A percentile compares a stretch with the other conserved stretches of the same genome.
phyloP scores from a whole-genome alignment of 1,140 invertebrate species.

The Arion vulgaris region DNA sequence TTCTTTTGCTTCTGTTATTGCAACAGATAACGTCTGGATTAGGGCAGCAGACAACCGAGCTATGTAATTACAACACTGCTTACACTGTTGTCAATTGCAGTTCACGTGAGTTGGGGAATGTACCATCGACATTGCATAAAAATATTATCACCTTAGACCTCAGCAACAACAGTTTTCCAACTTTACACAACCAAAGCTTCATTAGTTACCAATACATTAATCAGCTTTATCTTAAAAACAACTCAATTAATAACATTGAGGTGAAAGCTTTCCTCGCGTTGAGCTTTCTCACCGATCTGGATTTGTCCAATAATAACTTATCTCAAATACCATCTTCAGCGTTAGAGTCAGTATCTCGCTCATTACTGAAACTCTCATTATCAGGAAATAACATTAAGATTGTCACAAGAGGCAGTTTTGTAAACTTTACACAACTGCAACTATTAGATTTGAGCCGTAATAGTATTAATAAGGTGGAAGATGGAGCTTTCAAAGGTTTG shows the following conservation, averaged over 20 bases:
- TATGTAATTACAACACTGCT: constrained; percentile 34
- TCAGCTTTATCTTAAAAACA: constrained; percentile 59
- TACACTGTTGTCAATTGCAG: constrained; percentile 62
- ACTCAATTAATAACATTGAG: constrained; percentile 56
- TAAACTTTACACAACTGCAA: constrained; percentile 48
- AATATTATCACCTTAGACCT: constrained; percentile 59
- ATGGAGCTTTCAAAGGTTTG: constrained; percentile 55
- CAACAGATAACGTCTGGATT: neutral
- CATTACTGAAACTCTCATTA: constrained; percentile 51
- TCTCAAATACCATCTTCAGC: constrained; percentile 49
- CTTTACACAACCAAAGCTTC: constrained; percentile 52
- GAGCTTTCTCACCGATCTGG: constrained; percentile 52
- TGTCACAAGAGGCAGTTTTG: constrained; percentile 52
- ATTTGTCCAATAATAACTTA: constrained; percentile 64
- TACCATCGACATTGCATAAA: constrained; percentile 58
- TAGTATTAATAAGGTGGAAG: constrained; percentile 51
- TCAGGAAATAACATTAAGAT: constrained; percentile 57
- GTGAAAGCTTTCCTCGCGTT: constrained; percentile 55
- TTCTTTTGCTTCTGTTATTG: neutral
- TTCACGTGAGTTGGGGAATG: constrained; percentile 40
- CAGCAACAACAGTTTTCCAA: constrained; percentile 53
- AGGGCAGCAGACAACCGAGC: neutral
- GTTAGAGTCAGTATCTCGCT: constrained; percentile 46
- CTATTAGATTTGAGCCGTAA: constrained; percentile 61
- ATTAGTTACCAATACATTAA: constrained; percentile 55